phyloP scores from a whole-genome alignment of 2,888 invertebrate species.

The Incurvaria masculella region DNA sequence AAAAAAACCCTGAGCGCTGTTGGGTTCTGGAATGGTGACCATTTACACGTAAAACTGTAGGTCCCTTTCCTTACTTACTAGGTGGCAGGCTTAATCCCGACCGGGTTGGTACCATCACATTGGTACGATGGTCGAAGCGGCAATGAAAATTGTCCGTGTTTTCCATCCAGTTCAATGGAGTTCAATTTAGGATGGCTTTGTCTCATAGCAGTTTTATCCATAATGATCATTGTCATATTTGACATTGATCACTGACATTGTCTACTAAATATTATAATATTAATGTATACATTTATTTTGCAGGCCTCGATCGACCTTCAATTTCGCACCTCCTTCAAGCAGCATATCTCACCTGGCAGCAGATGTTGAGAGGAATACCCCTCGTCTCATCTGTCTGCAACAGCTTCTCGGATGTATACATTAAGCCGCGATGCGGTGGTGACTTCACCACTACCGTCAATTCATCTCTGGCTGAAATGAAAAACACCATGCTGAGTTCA shows the following conservation, averaged over 20 bases:
- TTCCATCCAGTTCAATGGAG: too few species aligned
- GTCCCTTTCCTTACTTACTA: too few species aligned
- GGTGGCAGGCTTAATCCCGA: too few species aligned
- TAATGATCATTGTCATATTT: conserved; percentile 3
- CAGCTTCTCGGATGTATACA: conserved; percentile 65
- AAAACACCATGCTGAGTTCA: conserved; percentile 41
- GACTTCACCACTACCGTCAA: conserved; percentile 34
- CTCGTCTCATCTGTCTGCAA: conserved; percentile 52
- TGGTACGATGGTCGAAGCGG: too few species aligned
- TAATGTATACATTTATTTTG: conserved; percentile 20
- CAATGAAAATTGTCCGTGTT: too few species aligned
- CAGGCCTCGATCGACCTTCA: conserved; percentile 59
- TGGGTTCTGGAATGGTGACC: too few species aligned
- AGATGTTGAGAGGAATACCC: conserved; percentile 58
- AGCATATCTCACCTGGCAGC: conserved; percentile 62
- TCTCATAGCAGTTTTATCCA: conserved; percentile 5
- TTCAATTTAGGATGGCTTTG: neutral
- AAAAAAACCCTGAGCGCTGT: too few species aligned
- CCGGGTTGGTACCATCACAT: too few species aligned
- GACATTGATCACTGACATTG: too few species aligned
- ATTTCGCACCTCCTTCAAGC: conserved; percentile 64
- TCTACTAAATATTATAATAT: too few species aligned
- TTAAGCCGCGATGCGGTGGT: conserved; percentile 49
- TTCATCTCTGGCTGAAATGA: conserved; percentile 45
- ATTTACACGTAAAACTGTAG: too few species aligned